These are phyloP conservation scores for Silurus asotus DNA, from an alignment of 2,113 vertebrate genomes.

Conservation along the genomic window DNA sequence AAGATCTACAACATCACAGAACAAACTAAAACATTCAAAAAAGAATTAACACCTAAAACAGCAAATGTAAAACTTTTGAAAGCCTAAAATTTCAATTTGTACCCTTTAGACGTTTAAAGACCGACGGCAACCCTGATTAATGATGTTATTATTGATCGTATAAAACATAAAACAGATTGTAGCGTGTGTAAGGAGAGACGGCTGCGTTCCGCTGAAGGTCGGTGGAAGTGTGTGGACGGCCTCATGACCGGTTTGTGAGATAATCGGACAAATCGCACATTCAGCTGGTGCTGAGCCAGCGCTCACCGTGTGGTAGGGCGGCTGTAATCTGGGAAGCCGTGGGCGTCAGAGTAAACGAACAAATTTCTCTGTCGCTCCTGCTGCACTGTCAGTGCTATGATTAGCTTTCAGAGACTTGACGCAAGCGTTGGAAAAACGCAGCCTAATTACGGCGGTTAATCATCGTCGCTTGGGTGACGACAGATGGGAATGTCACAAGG, in stretches of 20 bases:
- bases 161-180: neutral
- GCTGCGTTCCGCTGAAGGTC: neutral
- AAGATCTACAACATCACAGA: too few species aligned
- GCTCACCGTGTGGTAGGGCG: neutral
- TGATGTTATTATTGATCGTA: too few species aligned
- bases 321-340: neutral
- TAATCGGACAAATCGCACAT: neutral
- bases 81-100: too few species aligned
- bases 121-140: too few species aligned
- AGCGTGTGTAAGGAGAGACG: neutral
- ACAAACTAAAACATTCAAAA: too few species aligned
- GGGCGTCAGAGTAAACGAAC: neutral
- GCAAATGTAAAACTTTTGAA: too few species aligned
- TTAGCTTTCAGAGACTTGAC: constrained; percentile 8
- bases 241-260: constrained; percentile 12
- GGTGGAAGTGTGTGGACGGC: neutral
- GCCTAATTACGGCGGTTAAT: constrained; percentile 7
- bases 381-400: neutral
- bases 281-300: neutral
- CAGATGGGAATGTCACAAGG: neutral
- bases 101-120: too few species aligned
- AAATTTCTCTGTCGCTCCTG: neutral
- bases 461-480: neutral
- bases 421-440: neutral
- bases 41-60: too few species aligned